These are phyloP conservation scores for Ichneumoninae sp. DNA, from an alignment of 2,888 invertebrate species.

Conservation along the genomic window DNA sequence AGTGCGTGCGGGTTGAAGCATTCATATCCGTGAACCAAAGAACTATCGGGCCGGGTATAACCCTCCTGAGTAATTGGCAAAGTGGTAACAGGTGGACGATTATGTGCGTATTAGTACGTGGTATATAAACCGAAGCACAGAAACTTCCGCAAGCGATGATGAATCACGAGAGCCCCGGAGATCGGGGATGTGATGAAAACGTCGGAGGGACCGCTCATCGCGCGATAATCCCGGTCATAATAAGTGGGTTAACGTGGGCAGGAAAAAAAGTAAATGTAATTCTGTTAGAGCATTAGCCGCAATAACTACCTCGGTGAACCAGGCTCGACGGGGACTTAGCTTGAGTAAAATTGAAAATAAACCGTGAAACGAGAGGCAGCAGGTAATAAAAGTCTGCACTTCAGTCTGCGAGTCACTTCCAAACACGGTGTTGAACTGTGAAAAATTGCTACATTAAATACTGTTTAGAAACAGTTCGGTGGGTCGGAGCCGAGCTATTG, in stretches of 20 bases:
- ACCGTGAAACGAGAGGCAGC: conserved; percentile 21
- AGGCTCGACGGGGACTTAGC: not conserved
- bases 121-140: not conserved
- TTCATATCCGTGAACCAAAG: conserved; percentile 59
- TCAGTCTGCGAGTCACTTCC: not conserved
- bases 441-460: conserved; percentile 8
- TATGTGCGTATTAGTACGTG: conserved; percentile 27
- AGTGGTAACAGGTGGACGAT: conserved; percentile 61
- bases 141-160: conserved; percentile 19
- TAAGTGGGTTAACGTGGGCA: conserved; percentile 45
- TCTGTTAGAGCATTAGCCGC: conserved; percentile 24
- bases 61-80: conserved; percentile 38
- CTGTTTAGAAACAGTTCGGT: not conserved
- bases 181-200: conserved; percentile 31
- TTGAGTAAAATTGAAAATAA: conserved; percentile 36
- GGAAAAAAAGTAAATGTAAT: conserved; percentile 22
- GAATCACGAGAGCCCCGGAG: conserved; percentile 10
- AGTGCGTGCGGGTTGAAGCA: conserved; percentile 59
- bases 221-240: conserved; percentile 16
- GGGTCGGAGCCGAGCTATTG: conserved; percentile 2
- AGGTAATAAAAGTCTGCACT: conserved; percentile 1
- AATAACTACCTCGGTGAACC: not conserved
- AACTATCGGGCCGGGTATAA: conserved; percentile 17
- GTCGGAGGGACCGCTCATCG: conserved; percentile 14
- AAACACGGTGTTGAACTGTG: conserved; percentile 4